Evolutionary conservation across 2,888 invertebrate species (phyloP).

Genomic region (Gonocerus acuteangulatus): DNA sequence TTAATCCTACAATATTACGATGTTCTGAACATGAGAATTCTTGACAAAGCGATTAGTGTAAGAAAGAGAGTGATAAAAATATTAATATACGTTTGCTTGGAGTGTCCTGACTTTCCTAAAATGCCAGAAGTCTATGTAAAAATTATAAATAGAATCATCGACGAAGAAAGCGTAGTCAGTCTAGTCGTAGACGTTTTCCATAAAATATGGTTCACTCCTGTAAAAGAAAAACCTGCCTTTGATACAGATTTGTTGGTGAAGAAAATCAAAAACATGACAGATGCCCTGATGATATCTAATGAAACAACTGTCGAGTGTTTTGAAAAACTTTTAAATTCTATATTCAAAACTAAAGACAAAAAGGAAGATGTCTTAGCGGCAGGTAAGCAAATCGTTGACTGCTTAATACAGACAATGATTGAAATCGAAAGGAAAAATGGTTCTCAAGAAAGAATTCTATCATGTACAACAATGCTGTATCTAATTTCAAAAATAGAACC

Average conservation of each 20-base stretch:
- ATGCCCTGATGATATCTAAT: no score
- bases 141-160: conserved; percentile 95
- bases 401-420: conserved; percentile 74
- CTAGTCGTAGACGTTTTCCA: conserved; percentile 97
- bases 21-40: conserved; percentile 85
- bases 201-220: conserved; percentile 97
- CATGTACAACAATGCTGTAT: conserved; percentile 89
- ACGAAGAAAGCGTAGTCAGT: conserved; percentile 92
- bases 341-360: no score
- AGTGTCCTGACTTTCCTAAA: conserved; percentile 91
- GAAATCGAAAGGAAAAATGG: conserved; percentile 60
- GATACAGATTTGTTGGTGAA: conserved; percentile 52
- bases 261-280: conserved; percentile 56
- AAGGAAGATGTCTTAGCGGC: conserved; percentile 45
- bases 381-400: conserved; percentile 93
- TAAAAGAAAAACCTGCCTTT: conserved; percentile 52
- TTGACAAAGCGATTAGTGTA: conserved; percentile 98
- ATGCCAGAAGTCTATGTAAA: conserved; percentile 98
- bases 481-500: conserved; percentile 94
- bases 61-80: conserved; percentile 98
- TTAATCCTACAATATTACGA: conserved; percentile 96
- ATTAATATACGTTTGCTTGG: conserved; percentile 93
- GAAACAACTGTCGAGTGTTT: no score
- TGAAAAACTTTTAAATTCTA: no score
- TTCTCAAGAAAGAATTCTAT: conserved; percentile 76